phyloP scores from a whole-genome alignment of 2,113 vertebrate genomes.

The Sphyrna mokarran region DNA sequence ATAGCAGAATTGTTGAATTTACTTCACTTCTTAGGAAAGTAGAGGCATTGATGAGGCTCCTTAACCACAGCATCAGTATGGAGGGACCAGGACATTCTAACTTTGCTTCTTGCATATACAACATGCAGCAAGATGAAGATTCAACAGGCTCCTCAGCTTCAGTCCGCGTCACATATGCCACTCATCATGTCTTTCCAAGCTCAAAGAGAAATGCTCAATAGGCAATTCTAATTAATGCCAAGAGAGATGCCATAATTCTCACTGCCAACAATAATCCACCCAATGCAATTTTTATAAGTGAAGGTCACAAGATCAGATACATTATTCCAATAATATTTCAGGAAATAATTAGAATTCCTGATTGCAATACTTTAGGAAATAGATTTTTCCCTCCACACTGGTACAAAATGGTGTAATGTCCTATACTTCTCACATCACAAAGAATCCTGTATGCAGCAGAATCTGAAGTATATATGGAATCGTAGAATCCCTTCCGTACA shows the following conservation, averaged over 20 bases:
- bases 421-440: background rate
- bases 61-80: too few relatives aligned
- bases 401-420: background rate
- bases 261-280: background rate
- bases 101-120: background rate
- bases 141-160: background rate
- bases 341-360: background rate
- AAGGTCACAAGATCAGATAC: background rate
- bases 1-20: too few relatives aligned
- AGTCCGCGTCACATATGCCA: background rate
- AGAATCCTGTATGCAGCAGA: too few relatives aligned
- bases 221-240: background rate
- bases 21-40: too few relatives aligned
- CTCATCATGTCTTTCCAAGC: background rate
- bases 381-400: background rate
- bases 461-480: too few relatives aligned
- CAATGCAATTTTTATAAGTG: background rate
- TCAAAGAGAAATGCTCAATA: background rate
- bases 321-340: background rate
- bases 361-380: background rate
- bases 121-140: background rate
- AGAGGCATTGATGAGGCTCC: too few relatives aligned
- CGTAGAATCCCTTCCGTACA: too few relatives aligned
- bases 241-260: background rate
- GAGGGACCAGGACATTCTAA: background rate